Percentiles rank a stretch among this genome's conserved stretches.
Conservation (phyloP, 2,113 vertebrate genomes). For the Stigmatopora nigra region DNA sequence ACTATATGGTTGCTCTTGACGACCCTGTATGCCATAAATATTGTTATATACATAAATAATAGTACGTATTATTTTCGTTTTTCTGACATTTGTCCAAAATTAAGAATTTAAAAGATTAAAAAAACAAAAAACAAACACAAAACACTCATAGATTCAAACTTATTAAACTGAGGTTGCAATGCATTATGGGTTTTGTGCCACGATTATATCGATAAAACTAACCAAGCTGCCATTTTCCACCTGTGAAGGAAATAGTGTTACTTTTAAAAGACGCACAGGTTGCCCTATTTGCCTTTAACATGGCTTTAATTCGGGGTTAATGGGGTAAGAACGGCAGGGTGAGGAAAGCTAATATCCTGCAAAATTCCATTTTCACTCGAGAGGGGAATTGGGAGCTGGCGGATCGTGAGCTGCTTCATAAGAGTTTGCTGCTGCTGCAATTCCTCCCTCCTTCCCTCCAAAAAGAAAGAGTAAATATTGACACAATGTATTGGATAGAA, state of each 20-base stretch:
- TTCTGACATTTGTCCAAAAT: no score
- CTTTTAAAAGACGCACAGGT: not conserved
- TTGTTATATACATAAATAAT: no score
- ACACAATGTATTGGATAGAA: constrained; percentile 18
- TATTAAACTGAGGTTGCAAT: no score
- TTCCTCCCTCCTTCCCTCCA: constrained; percentile 19
- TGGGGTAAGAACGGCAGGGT: constrained; percentile 24
- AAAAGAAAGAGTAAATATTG: constrained; percentile 49
- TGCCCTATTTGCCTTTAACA: constrained; percentile 3
- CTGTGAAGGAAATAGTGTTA: not conserved
- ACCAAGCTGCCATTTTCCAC: constrained; percentile 12
- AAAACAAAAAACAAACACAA: no score
- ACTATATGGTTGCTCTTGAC: no score
- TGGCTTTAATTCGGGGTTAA: constrained; percentile 28
- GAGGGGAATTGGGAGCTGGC: constrained; percentile 44
- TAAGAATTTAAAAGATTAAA: no score
- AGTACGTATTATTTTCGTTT: no score
- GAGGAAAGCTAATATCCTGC: constrained; percentile 42
- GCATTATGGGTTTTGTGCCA: no score
- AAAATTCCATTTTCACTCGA: constrained; percentile 51
- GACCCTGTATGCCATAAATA: no score
- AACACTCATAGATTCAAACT: no score
- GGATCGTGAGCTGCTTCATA: constrained; percentile 49
- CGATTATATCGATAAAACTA: not conserved
- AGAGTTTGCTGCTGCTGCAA: no score